These are phyloP conservation scores for Zaprionus africanus DNA, from an alignment of 1,140 invertebrate species.

Conservation along the genomic window DNA sequence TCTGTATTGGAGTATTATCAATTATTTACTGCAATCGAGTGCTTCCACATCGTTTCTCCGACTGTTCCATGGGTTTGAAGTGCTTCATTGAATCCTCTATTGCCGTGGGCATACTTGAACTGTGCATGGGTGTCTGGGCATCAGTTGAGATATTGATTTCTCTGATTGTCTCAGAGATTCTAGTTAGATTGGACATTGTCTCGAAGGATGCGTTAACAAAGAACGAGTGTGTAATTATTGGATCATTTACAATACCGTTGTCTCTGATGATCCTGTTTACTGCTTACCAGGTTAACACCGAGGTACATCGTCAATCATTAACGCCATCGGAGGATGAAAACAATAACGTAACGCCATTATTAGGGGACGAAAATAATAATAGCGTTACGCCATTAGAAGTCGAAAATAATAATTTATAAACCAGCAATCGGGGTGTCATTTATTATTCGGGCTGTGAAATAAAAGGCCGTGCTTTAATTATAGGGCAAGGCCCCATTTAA, in stretches of 20 bases:
- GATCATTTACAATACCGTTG: slow-evolving; percentile 13
- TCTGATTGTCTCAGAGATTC: background rate
- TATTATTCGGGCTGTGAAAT: no score
- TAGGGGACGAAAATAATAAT: no score
- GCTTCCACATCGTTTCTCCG: background rate
- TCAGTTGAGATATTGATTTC: background rate
- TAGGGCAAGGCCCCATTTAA: no score
- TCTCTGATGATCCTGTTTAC: background rate
- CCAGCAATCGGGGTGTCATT: no score
- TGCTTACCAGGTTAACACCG: background rate
- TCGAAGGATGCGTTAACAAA: background rate
- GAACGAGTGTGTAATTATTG: background rate
- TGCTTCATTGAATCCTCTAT: background rate
- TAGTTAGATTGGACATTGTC: background rate
- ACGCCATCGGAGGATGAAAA: no score
- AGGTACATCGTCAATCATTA: no score
- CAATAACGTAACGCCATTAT: no score
- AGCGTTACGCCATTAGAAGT: no score
- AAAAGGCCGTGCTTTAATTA: no score
- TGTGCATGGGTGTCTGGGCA: background rate
- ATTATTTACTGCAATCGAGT: slow-evolving; percentile 13
- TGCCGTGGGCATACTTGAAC: background rate
- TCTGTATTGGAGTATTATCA: slow-evolving; percentile 11
- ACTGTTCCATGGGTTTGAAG: background rate
- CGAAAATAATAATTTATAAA: no score